phyloP scores from a whole-genome alignment of 2,888 invertebrate genomes.

The Aleiodes alternator region DNA sequence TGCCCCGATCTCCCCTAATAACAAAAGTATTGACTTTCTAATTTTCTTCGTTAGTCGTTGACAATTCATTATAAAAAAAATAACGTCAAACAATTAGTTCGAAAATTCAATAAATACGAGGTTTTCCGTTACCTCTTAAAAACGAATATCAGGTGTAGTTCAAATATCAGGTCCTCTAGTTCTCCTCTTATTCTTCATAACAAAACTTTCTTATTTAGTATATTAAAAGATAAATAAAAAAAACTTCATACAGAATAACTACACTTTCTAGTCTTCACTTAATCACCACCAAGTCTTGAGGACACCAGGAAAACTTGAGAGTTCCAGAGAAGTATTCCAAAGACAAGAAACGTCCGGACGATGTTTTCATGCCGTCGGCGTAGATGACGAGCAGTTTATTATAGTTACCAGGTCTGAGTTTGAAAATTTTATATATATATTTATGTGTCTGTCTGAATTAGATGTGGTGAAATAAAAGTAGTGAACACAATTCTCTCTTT shows the following conservation, averaged over 20 bases:
- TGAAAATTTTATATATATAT: conserved; percentile 3
- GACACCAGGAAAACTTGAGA: not conserved
- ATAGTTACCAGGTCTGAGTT: conserved; percentile 13
- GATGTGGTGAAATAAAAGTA: not conserved
- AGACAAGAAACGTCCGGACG: conserved; percentile 40
- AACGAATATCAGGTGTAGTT: too few species aligned
- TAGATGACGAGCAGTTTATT: conserved; percentile 46
- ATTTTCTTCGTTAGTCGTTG: too few species aligned
- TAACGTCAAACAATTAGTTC: too few species aligned
- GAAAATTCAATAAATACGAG: too few species aligned
- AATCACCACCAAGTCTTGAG: not conserved
- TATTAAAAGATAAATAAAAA: too few species aligned
- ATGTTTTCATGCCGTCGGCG: conserved; percentile 40
- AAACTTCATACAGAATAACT: not conserved
- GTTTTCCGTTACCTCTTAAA: too few species aligned
- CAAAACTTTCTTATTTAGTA: too few species aligned
- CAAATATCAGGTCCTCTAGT: too few species aligned
- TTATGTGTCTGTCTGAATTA: conserved; percentile 1
- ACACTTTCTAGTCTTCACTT: conserved; percentile 24
- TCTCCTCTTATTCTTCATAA: too few species aligned
- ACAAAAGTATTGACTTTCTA: too few species aligned
- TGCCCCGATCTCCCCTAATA: too few species aligned
- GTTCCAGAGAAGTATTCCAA: conserved; percentile 7
- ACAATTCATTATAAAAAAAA: too few species aligned
- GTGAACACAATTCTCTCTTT: conserved; percentile 3